Base-by-base conservation (phyloP, 2,113 vertebrate species). In the Oryzias celebensis region DNA sequence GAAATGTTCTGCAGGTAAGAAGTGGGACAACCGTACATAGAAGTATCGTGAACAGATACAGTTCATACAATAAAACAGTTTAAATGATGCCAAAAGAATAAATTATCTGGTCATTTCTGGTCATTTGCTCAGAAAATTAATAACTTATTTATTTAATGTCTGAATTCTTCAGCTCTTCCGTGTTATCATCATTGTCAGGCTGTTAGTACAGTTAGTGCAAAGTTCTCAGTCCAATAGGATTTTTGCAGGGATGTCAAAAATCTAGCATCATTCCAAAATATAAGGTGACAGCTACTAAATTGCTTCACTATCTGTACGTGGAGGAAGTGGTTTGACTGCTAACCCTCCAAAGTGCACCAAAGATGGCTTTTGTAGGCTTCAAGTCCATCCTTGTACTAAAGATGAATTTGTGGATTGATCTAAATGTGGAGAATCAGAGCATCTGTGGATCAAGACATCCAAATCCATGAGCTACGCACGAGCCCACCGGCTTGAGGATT, bases 1-100 rank as follows among this genome's bases (percentile, higher is more conserved):
- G 96, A 95, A 2, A 93, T 94, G 68, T 94, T 97, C 90, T 98
- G 97, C 96, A 95, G 96, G 97, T 98, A 91, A 81, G 87, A 49
- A 0, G 1, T 5, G 15, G 5, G 26, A 1, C 49, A 20, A 41
- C 49, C 15, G 23, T 31, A 7, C 45, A 47, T 8, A n/a, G 8
- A 47, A n/a, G 17, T 46, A 46, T 16, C 44, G 15, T n/a, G 47
- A 54, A 64, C 52, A 56, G 13, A 20, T 12, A 22, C 13, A 48
- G 43, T 3, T 1, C 17, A 45, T 43, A 65, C 50, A 65, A 22
- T 12, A 12, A 46, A 12, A 46, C 24, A 46, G 7, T 23, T 26
- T 18, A n/a, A 6, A n/a, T 16, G 17, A 5, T 47, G 45, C 47
- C 7, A 3, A 48, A 12, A 48, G n/a, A 18, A 48, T 12, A 36